These are phyloP conservation scores for Pempheris klunzingeri DNA, from an alignment of 2,797 vertebrate genomes.

Conservation along the genomic window DNA sequence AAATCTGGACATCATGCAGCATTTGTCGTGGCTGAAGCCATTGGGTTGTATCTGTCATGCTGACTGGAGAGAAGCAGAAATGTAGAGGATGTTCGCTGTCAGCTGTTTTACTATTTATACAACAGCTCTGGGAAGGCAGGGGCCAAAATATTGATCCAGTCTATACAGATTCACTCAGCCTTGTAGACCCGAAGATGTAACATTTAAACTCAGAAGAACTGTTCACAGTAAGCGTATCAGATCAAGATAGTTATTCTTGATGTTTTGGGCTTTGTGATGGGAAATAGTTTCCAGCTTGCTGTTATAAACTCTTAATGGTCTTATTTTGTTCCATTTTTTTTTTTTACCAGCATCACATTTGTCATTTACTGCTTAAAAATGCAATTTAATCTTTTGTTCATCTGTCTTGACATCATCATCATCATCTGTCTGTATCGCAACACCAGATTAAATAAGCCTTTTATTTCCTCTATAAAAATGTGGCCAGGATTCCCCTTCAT, in stretches of 20 bases:
- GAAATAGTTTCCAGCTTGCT: neutral
- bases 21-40: slow-evolving; percentile 31
- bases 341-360: neutral
- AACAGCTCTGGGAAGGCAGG: slow-evolving; percentile 70
- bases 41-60: slow-evolving; percentile 48
- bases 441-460: slow-evolving; percentile 32
- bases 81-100: slow-evolving; percentile 72
- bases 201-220: slow-evolving; percentile 23
- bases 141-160: slow-evolving; percentile 77
- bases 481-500: slow-evolving; percentile 3
- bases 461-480: slow-evolving; percentile 25
- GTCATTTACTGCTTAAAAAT: slow-evolving; percentile 32
- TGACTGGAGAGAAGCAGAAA: slow-evolving; percentile 69
- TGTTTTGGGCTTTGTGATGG: neutral
- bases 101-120: slow-evolving; percentile 81
- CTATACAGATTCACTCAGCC: slow-evolving; percentile 44
- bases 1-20: slow-evolving; percentile 43
- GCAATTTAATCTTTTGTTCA: slow-evolving; percentile 18
- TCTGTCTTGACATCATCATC: slow-evolving; percentile 32
- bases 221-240: neutral
- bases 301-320: neutral
- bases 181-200: slow-evolving; percentile 23
- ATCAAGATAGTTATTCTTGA: neutral
- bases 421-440: slow-evolving; percentile 10
- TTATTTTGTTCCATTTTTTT: neutral